These are phyloP conservation scores for Microchrysa polita DNA, from an alignment of 2,888 invertebrate genomes.

Conservation along the genomic window DNA sequence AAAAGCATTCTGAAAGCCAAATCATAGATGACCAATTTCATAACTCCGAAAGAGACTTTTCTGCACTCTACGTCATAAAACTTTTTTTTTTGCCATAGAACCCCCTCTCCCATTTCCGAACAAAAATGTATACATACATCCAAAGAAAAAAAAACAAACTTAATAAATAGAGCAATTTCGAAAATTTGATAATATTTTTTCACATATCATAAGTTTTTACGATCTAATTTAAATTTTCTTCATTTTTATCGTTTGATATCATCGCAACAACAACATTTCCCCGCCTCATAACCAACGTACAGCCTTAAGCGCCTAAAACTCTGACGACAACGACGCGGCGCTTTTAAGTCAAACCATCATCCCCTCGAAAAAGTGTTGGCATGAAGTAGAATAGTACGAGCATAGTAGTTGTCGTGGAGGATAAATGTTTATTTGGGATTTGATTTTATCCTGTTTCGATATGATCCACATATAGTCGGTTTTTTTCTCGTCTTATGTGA, in stretches of 20 bases:
- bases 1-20: not conserved
- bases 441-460: conserved; percentile 27
- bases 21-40: conserved; percentile 10
- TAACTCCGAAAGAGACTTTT: not conserved
- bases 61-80: not conserved
- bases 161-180: conserved; percentile 55
- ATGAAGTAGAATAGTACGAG: conserved; percentile 2
- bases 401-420: not conserved
- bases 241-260: conserved; percentile 44
- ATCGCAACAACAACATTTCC: conserved; percentile 35
- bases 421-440: conserved; percentile 37
- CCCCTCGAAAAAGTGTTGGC: conserved; percentile 28
- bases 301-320: conserved; percentile 19
- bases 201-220: conserved; percentile 65
- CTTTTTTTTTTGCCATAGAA: too few relatives aligned
- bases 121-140: not conserved
- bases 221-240: conserved; percentile 57
- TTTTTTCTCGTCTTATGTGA: too few relatives aligned
- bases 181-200: conserved; percentile 61
- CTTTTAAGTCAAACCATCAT: conserved; percentile 27
- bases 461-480: conserved; percentile 12
- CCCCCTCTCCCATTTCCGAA: not conserved
- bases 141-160: conserved; percentile 51
- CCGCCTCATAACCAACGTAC: conserved; percentile 4
- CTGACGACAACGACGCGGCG: not conserved